Percentiles rank a stretch among this genome's conserved stretches.
Conservation (phyloP, 2,797 vertebrate species). For the Sebastes minor region DNA sequence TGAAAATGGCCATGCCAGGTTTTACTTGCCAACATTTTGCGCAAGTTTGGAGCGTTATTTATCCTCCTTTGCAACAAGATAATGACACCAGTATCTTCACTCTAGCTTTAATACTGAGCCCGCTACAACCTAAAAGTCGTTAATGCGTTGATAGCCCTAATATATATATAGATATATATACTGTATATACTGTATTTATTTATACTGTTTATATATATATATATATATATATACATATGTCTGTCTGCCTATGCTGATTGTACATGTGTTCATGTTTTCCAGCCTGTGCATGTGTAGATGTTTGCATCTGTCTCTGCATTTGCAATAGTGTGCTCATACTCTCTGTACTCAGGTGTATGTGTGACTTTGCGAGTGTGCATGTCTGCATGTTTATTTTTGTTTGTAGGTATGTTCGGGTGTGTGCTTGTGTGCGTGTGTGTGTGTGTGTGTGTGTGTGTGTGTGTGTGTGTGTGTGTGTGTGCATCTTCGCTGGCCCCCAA, state of each 20-base stretch:
- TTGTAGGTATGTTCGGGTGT: background rate
- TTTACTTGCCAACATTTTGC: no score
- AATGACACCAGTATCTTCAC: no score
- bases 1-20: no score
- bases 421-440: background rate
- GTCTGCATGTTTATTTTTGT: background rate
- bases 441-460: background rate
- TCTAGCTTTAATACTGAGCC: no score
- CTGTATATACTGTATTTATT: background rate
- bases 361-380: background rate
- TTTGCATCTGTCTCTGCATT: background rate
- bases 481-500: constrained; percentile 31
- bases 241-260: background rate
- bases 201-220: no score
- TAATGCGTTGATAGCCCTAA: no score
- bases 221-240: background rate
- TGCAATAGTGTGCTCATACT: background rate
- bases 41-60: no score
- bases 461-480: background rate
- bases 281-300: background rate
- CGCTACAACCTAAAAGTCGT: no score
- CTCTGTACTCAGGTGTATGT: background rate
- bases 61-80: no score
- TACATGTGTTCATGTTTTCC: background rate
- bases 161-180: no score